Evolutionary conservation across 2,797 vertebrate species (phyloP).

Genomic region (Odontamblyopus lacepedii): DNA sequence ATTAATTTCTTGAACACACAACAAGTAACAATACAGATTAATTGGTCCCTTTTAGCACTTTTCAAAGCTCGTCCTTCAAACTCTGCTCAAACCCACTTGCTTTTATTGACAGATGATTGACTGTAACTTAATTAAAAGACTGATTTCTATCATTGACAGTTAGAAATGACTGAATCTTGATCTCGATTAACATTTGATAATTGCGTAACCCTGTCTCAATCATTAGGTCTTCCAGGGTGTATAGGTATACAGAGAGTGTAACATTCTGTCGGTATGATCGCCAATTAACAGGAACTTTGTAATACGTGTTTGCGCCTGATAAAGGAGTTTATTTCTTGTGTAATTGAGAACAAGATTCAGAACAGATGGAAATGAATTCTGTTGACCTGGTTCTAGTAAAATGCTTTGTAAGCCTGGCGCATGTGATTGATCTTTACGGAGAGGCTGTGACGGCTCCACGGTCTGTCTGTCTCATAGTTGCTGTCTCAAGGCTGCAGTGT

Average conservation of each 20-base stretch:
- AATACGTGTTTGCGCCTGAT: not conserved
- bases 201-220: not conserved
- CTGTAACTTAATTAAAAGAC: too few relatives aligned
- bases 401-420: slow-evolving; percentile 23
- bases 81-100: too few relatives aligned
- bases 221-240: not conserved
- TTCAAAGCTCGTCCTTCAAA: too few relatives aligned
- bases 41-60: too few relatives aligned
- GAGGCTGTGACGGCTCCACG: not conserved
- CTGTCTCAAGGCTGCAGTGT: slow-evolving; percentile 18
- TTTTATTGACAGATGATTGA: too few relatives aligned
- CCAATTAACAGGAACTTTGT: not conserved
- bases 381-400: not conserved
- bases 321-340: not conserved
- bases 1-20: too few relatives aligned
- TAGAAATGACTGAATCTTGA: too few relatives aligned
- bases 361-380: not conserved
- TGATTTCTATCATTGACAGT: too few relatives aligned
- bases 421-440: slow-evolving; percentile 4
- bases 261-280: too few relatives aligned
- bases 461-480: not conserved
- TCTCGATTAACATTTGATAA: too few relatives aligned
- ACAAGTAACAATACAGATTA: too few relatives aligned
- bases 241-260: not conserved
- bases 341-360: not conserved